Evolutionary conservation across 2,888 invertebrate species (phyloP).

Genomic region (Deilephila porcellus): DNA sequence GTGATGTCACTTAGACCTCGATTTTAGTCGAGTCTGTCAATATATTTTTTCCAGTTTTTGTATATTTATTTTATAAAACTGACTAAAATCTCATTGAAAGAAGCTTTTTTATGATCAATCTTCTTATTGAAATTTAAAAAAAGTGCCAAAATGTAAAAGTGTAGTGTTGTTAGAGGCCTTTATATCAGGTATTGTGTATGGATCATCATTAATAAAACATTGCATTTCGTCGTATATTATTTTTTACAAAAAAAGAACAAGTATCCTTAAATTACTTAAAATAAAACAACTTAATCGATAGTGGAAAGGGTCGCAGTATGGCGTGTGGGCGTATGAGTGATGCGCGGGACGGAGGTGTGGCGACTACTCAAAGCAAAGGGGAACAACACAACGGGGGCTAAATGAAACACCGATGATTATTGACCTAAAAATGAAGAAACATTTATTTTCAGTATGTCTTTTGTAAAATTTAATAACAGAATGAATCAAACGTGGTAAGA

Average conservation of each 20-base stretch:
- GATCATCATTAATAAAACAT: slow-evolving; percentile 25
- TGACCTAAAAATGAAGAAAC: slow-evolving; percentile 90
- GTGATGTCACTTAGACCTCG: too few species aligned
- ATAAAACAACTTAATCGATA: slow-evolving; percentile 26
- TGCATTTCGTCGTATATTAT: slow-evolving; percentile 10
- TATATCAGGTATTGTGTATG: slow-evolving; percentile 12
- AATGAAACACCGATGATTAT: slow-evolving; percentile 85
- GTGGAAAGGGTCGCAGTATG: neutral
- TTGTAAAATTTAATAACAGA: slow-evolving; percentile 86
- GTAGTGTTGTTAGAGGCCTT: neutral
- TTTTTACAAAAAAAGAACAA: slow-evolving; percentile 21
- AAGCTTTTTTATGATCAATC: too few species aligned
- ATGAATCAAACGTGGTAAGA: slow-evolving; percentile 81
- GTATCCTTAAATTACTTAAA: slow-evolving; percentile 29
- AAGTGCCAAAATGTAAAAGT: too few species aligned
- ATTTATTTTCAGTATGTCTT: slow-evolving; percentile 89
- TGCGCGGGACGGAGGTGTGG: neutral
- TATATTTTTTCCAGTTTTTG: too few species aligned
- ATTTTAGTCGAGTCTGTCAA: too few species aligned
- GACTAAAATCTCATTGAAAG: too few species aligned
- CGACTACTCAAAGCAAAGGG: neutral
- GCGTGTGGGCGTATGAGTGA: neutral
- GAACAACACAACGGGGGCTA: slow-evolving; percentile 46
- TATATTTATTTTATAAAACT: too few species aligned
- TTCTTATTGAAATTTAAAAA: too few species aligned